Evolutionary conservation across 2,113 vertebrate genomes (phyloP).

Genomic region (Porphyrio hochstetteri): DNA sequence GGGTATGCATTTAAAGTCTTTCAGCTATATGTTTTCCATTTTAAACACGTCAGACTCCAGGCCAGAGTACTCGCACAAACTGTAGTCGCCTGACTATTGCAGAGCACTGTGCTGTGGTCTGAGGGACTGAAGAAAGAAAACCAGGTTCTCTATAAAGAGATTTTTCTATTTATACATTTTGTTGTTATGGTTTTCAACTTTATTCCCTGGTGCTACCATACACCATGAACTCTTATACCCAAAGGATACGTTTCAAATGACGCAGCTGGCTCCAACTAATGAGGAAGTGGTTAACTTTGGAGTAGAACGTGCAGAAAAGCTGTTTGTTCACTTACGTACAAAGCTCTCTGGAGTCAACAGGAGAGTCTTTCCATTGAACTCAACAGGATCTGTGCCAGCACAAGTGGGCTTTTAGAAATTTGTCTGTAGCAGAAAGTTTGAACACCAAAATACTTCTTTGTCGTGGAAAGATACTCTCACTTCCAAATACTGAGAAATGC

Average conservation of each 20-base stretch:
- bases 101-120: neutral
- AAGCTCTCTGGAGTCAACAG: neutral
- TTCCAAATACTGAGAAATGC: neutral
- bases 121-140: neutral
- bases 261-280: slow-evolving; percentile 11
- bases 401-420: neutral
- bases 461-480: neutral
- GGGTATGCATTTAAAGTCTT: neutral
- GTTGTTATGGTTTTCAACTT: slow-evolving; percentile 13
- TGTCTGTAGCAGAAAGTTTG: neutral
- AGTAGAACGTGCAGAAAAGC: slow-evolving; percentile 12
- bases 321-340: neutral
- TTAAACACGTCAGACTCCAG: neutral
- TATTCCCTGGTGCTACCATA: slow-evolving; percentile 38
- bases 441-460: neutral
- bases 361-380: neutral
- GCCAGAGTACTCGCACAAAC: neutral
- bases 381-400: neutral
- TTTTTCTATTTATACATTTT: slow-evolving; percentile 22
- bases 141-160: neutral
- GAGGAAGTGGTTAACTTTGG: slow-evolving; percentile 54
- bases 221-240: slow-evolving; percentile 20
- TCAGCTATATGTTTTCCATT: neutral
- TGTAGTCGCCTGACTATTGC: rapidly evolving
- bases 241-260: slow-evolving; percentile 11